Percentiles rank a stretch among this genome's conserved stretches.
Evolutionary conservation across 2,888 invertebrate genomes (phyloP).

Genomic region (Brachylomia viminalis): DNA sequence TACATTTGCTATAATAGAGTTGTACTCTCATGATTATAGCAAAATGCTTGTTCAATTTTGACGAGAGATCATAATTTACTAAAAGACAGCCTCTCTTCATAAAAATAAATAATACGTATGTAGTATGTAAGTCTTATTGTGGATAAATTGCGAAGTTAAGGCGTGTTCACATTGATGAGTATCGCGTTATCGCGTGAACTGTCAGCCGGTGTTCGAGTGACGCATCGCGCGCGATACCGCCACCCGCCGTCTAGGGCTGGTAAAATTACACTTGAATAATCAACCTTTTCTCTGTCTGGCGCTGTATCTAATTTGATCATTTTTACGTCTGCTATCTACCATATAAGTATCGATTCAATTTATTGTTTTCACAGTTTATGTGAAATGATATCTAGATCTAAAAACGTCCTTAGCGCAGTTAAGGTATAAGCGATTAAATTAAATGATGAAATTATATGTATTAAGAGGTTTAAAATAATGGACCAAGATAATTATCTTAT

Average conservation of each 20-base stretch:
- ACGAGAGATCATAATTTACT: not conserved
- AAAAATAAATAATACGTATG: not conserved
- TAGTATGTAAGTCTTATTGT: slow-evolving; percentile 1
- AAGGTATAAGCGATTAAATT: too few species aligned
- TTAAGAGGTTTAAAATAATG: not conserved
- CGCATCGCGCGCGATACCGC: slow-evolving; percentile 63
- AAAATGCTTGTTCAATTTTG: not conserved
- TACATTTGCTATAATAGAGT: not conserved
- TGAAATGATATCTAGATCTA: not conserved
- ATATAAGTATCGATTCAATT: not conserved
- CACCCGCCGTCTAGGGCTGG: slow-evolving; percentile 38
- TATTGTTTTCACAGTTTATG: not conserved
- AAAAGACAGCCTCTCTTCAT: not conserved
- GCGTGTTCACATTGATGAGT: slow-evolving; percentile 70
- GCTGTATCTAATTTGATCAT: not conserved
- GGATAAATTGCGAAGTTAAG: slow-evolving; percentile 70
- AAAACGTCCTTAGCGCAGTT: not conserved
- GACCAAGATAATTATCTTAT: not conserved
- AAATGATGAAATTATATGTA: not conserved
- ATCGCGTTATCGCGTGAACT: slow-evolving; percentile 65
- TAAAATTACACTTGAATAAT: not conserved
- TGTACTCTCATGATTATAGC: not conserved
- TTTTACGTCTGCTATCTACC: not conserved
- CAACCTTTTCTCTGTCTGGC: not conserved
- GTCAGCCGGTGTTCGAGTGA: slow-evolving; percentile 69